A percentile compares a stretch with the other conserved stretches of the same genome.
These are phyloP conservation scores for Daboia siamensis DNA, from an alignment of 2,113 vertebrate genomes.

Conservation along the genomic window DNA sequence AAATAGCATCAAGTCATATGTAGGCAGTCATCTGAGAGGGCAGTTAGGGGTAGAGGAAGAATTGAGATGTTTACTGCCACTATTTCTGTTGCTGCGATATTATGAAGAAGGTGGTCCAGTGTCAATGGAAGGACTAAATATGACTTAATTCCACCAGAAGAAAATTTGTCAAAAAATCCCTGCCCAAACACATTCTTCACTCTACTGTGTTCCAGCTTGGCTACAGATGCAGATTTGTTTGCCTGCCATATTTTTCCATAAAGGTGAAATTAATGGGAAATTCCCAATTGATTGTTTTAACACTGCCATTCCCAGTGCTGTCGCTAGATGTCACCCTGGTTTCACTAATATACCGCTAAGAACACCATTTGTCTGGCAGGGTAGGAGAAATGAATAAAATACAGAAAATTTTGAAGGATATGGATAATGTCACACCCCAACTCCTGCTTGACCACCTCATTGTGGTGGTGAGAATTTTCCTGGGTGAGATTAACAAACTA, in stretches of 20 bases:
- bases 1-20: not conserved
- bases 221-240: not conserved
- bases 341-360: not conserved
- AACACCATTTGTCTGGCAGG: not conserved
- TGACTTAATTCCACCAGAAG: not conserved
- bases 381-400: not conserved
- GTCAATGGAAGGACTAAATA: not conserved
- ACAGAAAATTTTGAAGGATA: accelerated
- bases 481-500: not conserved
- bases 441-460: not conserved
- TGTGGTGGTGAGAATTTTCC: not conserved
- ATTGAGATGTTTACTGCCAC: not conserved
- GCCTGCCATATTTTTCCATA: not conserved
- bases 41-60: not conserved
- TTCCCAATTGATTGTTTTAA: not conserved
- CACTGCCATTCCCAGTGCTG: constrained; percentile 4
- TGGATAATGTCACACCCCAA: not conserved
- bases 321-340: constrained; percentile 64
- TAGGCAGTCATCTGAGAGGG: not conserved
- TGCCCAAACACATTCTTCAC: not conserved
- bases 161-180: not conserved
- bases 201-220: not conserved
- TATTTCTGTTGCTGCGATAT: not conserved
- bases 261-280: not conserved
- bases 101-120: not conserved